Evolutionary conservation across 2,888 invertebrate species (phyloP).

Genomic region (Nemapogon koenigi): DNA sequence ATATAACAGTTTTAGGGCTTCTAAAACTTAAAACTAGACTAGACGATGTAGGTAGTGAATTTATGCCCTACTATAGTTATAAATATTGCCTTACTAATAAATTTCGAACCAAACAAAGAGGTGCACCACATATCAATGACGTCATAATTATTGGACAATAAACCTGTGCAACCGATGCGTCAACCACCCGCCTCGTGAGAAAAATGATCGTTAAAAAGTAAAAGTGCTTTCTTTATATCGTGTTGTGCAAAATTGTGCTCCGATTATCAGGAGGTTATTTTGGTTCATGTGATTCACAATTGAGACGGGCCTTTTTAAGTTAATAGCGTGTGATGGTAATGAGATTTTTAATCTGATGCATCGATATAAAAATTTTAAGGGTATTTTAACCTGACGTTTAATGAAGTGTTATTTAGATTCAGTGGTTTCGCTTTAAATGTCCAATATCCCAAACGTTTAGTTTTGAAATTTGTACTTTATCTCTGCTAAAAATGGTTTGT

Average conservation of each 20-base stretch:
- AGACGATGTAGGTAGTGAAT: too few relatives aligned
- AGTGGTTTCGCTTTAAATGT: too few relatives aligned
- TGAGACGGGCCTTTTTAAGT: conserved; percentile 1
- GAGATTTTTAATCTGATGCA: conserved; percentile 3
- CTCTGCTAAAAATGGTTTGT: too few relatives aligned
- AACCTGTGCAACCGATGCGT: conserved; percentile 39
- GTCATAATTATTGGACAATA: conserved; percentile 51
- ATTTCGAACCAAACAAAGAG: too few relatives aligned
- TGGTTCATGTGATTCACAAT: conserved; percentile 4
- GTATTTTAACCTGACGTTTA: not conserved
- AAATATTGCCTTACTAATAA: too few relatives aligned
- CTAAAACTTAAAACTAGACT: too few relatives aligned
- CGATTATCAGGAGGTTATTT: conserved; percentile 30
- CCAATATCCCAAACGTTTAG: too few relatives aligned
- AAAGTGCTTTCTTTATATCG: conserved; percentile 58
- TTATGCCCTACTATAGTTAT: too few relatives aligned
- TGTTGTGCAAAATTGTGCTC: conserved; percentile 42
- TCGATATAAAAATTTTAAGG: not conserved
- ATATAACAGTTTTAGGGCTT: too few relatives aligned
- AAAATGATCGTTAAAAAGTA: conserved; percentile 51
- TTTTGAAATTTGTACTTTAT: too few relatives aligned
- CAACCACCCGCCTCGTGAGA: conserved; percentile 38
- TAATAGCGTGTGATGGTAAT: conserved; percentile 3
- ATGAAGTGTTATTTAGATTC: not conserved
- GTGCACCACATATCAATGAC: too few relatives aligned